These are phyloP conservation scores for Lithobates pipiens DNA, from an alignment of 2,797 vertebrate species.

Conservation along the genomic window DNA sequence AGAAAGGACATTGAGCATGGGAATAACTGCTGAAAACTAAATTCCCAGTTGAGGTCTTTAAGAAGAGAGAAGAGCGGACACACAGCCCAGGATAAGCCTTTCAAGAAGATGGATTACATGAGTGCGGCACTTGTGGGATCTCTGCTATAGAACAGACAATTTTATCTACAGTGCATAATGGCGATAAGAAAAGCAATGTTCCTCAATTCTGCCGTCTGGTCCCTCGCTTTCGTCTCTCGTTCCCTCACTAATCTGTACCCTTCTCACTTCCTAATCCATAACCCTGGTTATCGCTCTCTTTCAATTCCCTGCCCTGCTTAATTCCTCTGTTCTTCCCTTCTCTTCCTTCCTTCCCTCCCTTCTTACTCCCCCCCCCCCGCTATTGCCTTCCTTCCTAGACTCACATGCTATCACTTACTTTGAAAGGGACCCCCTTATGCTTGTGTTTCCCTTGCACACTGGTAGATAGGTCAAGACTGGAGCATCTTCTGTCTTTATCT, in stretches of 20 bases:
- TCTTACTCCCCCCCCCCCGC: too few species aligned
- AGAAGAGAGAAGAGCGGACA: slow-evolving; percentile 23
- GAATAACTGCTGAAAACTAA: slow-evolving; percentile 24
- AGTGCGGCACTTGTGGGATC: slow-evolving; percentile 10
- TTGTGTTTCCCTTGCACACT: too few species aligned
- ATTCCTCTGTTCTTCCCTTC: not conserved
- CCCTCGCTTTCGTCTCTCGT: not conserved
- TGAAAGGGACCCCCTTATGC: too few species aligned
- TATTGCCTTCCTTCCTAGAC: too few species aligned
- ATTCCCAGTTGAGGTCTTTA: slow-evolving; percentile 36
- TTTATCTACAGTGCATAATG: slow-evolving; percentile 19
- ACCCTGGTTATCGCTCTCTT: not conserved
- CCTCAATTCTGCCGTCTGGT: slow-evolving; percentile 1
- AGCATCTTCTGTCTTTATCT: too few species aligned
- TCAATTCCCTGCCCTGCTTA: not conserved
- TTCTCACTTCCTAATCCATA: not conserved
- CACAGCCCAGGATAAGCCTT: slow-evolving; percentile 36
- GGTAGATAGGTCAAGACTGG: too few species aligned
- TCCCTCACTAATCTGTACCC: slow-evolving; percentile 5
- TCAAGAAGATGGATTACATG: slow-evolving; percentile 48
- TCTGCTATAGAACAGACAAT: slow-evolving; percentile 25
- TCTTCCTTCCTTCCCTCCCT: not conserved
- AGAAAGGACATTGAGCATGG: slow-evolving; percentile 31
- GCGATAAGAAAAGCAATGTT: slow-evolving; percentile 14
- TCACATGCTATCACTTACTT: too few species aligned